Evolutionary conservation across 2,888 invertebrate species (phyloP).

Genomic region (Busseola fusca): DNA sequence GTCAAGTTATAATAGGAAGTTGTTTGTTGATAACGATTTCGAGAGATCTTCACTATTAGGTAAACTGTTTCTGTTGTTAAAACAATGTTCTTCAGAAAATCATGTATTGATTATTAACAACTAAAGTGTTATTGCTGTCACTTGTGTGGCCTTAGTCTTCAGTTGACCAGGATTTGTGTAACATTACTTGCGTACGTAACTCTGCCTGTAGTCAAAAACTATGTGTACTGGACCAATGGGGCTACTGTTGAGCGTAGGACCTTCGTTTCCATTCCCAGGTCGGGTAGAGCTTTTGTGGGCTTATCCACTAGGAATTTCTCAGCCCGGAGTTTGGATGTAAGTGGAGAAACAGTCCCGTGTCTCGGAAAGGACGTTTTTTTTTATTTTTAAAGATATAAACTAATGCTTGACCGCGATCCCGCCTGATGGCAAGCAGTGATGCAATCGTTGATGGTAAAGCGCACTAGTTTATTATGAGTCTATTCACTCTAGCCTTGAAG

Average conservation of each 20-base stretch:
- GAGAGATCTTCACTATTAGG: conserved; percentile 4
- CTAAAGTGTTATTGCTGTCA: background rate
- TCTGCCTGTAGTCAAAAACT: background rate
- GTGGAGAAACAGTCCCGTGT: background rate
- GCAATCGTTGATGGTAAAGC: no score
- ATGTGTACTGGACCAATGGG: no score
- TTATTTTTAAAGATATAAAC: no score
- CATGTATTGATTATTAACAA: background rate
- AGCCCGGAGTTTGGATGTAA: background rate
- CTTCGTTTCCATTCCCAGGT: background rate
- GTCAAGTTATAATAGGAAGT: conserved; percentile 13
- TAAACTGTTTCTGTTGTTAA: conserved; percentile 8
- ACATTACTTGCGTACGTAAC: background rate
- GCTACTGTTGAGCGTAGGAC: background rate
- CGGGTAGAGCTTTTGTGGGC: background rate
- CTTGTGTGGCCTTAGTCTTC: background rate
- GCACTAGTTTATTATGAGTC: no score
- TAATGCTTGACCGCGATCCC: no score
- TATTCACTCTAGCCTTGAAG: no score
- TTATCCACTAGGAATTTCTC: background rate
- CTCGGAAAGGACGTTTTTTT: background rate
- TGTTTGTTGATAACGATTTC: conserved; percentile 6
- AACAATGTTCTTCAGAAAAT: background rate
- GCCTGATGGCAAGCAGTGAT: no score
- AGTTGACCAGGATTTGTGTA: background rate